phyloP scores from a whole-genome alignment of 2,113 vertebrate genomes.

The Paramisgurnus dabryanus region DNA sequence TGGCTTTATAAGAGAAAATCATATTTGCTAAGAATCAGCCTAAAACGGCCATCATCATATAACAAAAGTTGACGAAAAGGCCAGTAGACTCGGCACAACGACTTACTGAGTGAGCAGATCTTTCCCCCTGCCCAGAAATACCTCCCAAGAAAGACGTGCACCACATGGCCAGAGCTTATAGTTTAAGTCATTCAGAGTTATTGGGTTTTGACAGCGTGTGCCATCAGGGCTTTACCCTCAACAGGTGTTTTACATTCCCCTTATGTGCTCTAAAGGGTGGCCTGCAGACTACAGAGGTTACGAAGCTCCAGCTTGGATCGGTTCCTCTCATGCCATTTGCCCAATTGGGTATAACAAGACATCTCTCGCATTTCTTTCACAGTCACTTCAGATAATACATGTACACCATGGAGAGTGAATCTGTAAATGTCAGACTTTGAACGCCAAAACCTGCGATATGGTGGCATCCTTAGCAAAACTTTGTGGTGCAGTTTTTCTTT shows the following conservation, averaged over 20 bases:
- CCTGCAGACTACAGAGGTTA: slow-evolving; percentile 13
- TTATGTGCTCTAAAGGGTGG: slow-evolving; percentile 58
- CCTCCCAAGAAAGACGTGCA: slow-evolving; percentile 60
- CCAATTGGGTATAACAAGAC: slow-evolving; percentile 16
- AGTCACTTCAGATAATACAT: slow-evolving; percentile 17
- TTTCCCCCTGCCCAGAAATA: slow-evolving; percentile 63
- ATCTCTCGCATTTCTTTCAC: slow-evolving; percentile 23
- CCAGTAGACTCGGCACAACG: slow-evolving; percentile 16
- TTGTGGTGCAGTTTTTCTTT: slow-evolving; percentile 4
- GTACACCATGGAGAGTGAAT: not conserved
- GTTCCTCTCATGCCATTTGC: not conserved
- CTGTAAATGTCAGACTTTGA: slow-evolving; percentile 38
- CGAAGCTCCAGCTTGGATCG: not conserved
- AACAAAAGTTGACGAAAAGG: slow-evolving; percentile 20
- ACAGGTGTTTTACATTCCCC: slow-evolving; percentile 64
- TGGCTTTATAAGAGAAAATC: not conserved
- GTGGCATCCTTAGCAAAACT: slow-evolving; percentile 23
- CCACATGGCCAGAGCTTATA: slow-evolving; percentile 65
- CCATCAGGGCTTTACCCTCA: slow-evolving; percentile 62
- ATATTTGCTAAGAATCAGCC: not conserved
- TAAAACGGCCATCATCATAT: not conserved
- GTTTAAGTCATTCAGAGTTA: slow-evolving; percentile 63
- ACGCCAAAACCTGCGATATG: slow-evolving; percentile 23
- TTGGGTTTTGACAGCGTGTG: slow-evolving; percentile 70
- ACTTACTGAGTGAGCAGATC: slow-evolving; percentile 47